Evolutionary conservation across 2,113 vertebrate species (phyloP), one percentile per base, ranked within the genome.

Genomic region (Osmerus eperlanus): DNA sequence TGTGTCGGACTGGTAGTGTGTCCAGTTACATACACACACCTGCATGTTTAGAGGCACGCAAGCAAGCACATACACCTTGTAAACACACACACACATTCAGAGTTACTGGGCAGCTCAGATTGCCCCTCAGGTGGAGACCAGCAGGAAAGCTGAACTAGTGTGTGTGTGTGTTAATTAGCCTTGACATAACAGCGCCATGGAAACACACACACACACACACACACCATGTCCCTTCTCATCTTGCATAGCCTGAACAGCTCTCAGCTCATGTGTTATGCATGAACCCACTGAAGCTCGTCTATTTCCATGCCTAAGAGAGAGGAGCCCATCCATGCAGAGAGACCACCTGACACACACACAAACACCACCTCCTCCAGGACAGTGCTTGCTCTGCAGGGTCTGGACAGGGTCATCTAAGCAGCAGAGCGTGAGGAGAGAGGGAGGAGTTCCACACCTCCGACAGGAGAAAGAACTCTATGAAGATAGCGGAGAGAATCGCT

Each of bases 161-260:
- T 73, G 67, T 70, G 68, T 70, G 68, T 75, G 21, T 23, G 21
- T 23, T 85, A 85, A 85, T 86, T 71, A 85, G 65, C 68, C 51
- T 14, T 70, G 65, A 74, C 71, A 71, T 65, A 52, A 19, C 58
- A 23, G 62, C 55, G 70, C 72, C 23, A 41, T 6, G 54, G 3
- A 63, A n/a, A 60, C 58, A 60, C 58, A 60, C 19, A 23, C 58
- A 60, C 18, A 23, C 58, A 23, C 19, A 19, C 19, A 21, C 58
- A 60, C 58, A 55, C 58, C 4, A 11, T 11, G 18, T 11, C 25
- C 61, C 28, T 25, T 63, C 36, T 9, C 36, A 41, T 41, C 36
- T 7, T 41, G 36, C 36, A 41, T 1, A 41, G 36, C 36, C 36
- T 41, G 36, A 3, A 41, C 7, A 63, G 11, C 64, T 21, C n/a